phyloP scores from a whole-genome alignment of 2,888 invertebrate genomes.

The Cepaea hortensis region DNA sequence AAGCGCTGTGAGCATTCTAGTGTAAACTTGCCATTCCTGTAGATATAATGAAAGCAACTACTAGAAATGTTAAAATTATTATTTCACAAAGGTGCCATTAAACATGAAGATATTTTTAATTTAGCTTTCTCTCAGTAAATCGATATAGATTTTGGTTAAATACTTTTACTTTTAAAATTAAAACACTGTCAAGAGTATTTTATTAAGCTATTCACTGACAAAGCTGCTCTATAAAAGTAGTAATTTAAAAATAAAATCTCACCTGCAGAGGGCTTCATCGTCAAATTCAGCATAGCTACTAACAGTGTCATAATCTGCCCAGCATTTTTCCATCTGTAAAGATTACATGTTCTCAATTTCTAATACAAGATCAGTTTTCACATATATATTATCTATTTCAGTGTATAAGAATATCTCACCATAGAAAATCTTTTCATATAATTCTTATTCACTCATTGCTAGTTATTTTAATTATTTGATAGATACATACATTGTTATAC shows the following conservation, averaged over 20 bases:
- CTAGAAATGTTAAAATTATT: neutral
- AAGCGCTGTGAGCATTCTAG: slow-evolving; percentile 33
- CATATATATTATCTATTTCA: too few relatives aligned
- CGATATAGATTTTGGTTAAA: neutral
- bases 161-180: neutral
- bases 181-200: too few relatives aligned
- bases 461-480: too few relatives aligned
- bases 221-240: neutral
- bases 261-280: slow-evolving; percentile 32
- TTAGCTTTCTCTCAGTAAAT: neutral
- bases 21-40: slow-evolving; percentile 30
- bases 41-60: neutral
- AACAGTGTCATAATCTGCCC: neutral
- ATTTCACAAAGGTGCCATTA: neutral
- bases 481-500: too few relatives aligned
- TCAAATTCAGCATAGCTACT: slow-evolving; percentile 1
- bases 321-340: slow-evolving; percentile 20
- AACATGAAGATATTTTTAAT: neutral
- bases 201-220: neutral
- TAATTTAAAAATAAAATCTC: neutral
- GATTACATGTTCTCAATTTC: neutral
- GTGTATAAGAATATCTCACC: too few relatives aligned
- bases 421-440: too few relatives aligned
- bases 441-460: too few relatives aligned
- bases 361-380: neutral